Percentiles rank a stretch among this genome's conserved stretches.
These are phyloP conservation scores for Bombus ignitus DNA, from an alignment of 1,140 invertebrate genomes.

Conservation along the genomic window DNA sequence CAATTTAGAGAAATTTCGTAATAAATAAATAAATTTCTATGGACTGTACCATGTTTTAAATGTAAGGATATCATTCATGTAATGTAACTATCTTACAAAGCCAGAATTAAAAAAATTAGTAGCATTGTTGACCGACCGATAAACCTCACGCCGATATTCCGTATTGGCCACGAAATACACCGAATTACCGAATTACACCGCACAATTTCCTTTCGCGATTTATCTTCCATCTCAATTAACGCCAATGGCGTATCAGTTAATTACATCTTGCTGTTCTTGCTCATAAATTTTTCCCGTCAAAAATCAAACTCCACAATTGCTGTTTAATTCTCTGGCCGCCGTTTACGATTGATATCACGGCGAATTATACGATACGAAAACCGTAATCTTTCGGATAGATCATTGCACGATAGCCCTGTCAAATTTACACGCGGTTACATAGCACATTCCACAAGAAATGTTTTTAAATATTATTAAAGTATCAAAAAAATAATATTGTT, in stretches of 20 bases:
- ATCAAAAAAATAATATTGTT: too few species aligned
- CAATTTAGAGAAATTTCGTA: neutral
- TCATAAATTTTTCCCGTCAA: slow-evolving; percentile 11
- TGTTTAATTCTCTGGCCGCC: neutral
- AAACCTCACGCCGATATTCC: neutral
- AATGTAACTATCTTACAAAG: neutral
- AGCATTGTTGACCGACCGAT: neutral
- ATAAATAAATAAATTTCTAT: too few species aligned
- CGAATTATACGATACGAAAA: neutral
- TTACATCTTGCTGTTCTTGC: neutral
- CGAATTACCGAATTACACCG: slow-evolving; percentile 12
- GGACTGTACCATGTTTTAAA: too few species aligned
- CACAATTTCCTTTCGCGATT: slow-evolving; percentile 17
- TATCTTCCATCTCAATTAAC: slow-evolving; percentile 32
- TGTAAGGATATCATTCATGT: too few species aligned
- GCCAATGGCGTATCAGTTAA: slow-evolving; percentile 6
- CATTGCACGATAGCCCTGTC: too few species aligned
- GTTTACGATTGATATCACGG: neutral
- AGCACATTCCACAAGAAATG: too few species aligned
- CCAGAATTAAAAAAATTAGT: neutral
- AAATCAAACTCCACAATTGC: neutral
- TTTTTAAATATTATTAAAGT: too few species aligned
- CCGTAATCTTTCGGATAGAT: neutral
- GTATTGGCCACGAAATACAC: neutral
- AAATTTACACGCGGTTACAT: neutral